A percentile compares a stretch with the other conserved stretches of the same genome.
These are phyloP conservation scores for Rhinichthys klamathensis DNA, from an alignment of 2,113 vertebrate genomes.

Conservation along the genomic window DNA sequence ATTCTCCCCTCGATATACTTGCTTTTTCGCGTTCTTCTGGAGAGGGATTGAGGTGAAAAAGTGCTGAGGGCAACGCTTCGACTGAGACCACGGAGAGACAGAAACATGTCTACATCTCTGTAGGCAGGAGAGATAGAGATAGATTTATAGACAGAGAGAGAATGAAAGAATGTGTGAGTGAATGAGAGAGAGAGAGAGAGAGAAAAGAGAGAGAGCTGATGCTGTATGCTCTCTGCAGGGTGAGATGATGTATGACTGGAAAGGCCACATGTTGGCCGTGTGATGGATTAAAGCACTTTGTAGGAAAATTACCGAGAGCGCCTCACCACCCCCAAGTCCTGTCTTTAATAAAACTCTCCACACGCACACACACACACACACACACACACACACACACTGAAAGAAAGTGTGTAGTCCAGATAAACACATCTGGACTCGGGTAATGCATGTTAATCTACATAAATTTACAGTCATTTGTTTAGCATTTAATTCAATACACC, in stretches of 20 bases:
- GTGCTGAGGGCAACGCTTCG: background rate
- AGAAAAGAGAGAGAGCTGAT: constrained; percentile 59
- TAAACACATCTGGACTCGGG: constrained; percentile 41
- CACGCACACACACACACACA: constrained; percentile 59
- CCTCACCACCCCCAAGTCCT: constrained; percentile 94
- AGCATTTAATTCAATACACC: constrained; percentile 42
- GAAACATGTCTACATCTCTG: constrained; percentile 34
- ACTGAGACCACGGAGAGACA: constrained; percentile 27
- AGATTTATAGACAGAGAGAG: constrained; percentile 36
- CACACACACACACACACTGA: constrained; percentile 47
- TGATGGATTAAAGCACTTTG: constrained; percentile 99
- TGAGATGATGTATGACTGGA: constrained; percentile 98
- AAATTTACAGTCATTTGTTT: constrained; percentile 40
- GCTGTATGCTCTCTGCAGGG: constrained; percentile 75
- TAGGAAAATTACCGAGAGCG: constrained; percentile 98
- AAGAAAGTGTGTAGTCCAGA: constrained; percentile 19
- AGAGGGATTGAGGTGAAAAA: constrained; percentile 18
- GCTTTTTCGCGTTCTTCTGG: constrained; percentile 6
- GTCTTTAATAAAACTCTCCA: constrained; percentile 99
- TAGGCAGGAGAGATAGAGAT: constrained; percentile 34
- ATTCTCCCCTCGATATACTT: constrained; percentile 9
- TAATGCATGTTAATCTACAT: constrained; percentile 45
- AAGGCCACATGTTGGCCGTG: constrained; percentile 96
- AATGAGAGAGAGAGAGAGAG: constrained; percentile 50
- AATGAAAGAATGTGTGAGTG: constrained; percentile 24